Evolutionary conservation across 1,140 invertebrate species (phyloP), one percentile per base, ranked within the genome.

Genomic region (Ylistrum balloti): DNA sequence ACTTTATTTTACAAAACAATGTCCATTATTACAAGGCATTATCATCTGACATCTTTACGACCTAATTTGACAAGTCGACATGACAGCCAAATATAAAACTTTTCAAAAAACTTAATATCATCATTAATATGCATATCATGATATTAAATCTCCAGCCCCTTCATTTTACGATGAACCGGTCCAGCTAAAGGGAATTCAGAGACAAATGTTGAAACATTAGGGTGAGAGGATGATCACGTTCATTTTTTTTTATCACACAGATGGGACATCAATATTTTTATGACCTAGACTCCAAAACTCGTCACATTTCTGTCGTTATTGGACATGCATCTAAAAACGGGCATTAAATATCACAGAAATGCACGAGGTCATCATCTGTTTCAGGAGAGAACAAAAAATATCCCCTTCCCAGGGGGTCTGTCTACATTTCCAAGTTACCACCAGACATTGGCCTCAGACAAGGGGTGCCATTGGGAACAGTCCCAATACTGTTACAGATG

Each of bases 91-190:
- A 74, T 28, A 74, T 74, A 74, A 74, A 74, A 74, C 56, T 74
- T 74, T 74, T 74, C 56, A 74, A 74, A 74, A 74, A 74, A 74
- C 56, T 74, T 74, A 74, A 74, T 74, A 74, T 74, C 56, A 74
- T 74, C 56, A 74, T 74, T 28, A 74, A 74, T 74, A 74, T 74
- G 56, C 56, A 74, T 74, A 28, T 74, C 17, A 74, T 74, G 56
- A 22, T 74, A 74, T 74, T 28, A 74, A 74, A 74, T n/a, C 56
- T 74, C 22, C 11, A 2, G 28, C 22, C 56, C 56, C 56, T 74
- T 28, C n/a, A 11, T 74, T 17, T 28, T 17, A 17, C 13, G n/a
- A 2, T 74, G 56, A 74, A 74, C 56, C 28, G 56, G 56, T 74
- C 56, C 56, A 5, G 56, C 56, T 74, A n/a, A 28, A 17, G 11